Evolutionary conservation across 1,140 invertebrate species (phyloP).

Genomic region (Paralvinella palmiformis): DNA sequence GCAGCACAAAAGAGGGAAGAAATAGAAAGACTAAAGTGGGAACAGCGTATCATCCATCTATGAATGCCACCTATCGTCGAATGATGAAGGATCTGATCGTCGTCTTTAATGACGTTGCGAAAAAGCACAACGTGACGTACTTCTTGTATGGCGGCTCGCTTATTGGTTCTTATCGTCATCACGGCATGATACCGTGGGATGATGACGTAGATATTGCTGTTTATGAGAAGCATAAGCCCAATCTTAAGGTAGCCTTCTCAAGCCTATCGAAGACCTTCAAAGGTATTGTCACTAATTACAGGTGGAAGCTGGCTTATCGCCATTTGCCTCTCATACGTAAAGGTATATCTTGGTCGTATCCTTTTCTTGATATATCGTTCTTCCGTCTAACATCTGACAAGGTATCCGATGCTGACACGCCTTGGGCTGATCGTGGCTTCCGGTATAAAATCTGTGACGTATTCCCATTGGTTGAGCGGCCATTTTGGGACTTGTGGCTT

Average conservation of each 20-base stretch:
- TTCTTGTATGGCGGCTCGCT: conserved; percentile 34
- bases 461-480: neutral
- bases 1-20: too few species aligned
- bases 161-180: conserved; percentile 33
- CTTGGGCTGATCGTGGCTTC: neutral
- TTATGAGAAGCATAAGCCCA: conserved; percentile 21
- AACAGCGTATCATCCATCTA: too few species aligned
- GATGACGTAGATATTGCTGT: conserved; percentile 40
- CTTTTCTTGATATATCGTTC: conserved; percentile 6
- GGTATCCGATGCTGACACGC: neutral
- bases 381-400: neutral
- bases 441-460: neutral
- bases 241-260: neutral
- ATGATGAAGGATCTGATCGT: too few species aligned
- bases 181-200: conserved; percentile 39
- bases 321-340: neutral
- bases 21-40: too few species aligned
- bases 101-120: conserved; percentile 19
- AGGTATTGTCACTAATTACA: neutral
- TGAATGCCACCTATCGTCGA: too few species aligned
- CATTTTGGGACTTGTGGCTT: neutral
- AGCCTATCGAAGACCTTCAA: neutral
- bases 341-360: neutral
- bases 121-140: conserved; percentile 26
- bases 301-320: neutral